phyloP scores from a whole-genome alignment of 2,888 invertebrate genomes.

The Phragmatobia fuliginosa region DNA sequence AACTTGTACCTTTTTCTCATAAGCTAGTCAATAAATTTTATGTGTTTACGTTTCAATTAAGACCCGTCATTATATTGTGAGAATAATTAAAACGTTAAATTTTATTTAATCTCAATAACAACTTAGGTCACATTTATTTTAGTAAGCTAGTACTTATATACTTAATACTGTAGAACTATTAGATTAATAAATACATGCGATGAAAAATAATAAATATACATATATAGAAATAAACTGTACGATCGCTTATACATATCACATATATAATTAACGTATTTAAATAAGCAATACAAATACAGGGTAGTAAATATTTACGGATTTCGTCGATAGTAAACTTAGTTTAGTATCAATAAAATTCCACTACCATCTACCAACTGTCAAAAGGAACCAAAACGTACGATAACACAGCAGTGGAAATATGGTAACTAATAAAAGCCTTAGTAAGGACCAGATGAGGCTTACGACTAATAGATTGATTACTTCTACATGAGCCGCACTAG shows the following conservation, averaged over 20 bases:
- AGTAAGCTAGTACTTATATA: background rate
- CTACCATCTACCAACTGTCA: background rate
- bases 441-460: slow-evolving; percentile 48
- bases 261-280: too few species aligned
- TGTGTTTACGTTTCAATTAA: background rate
- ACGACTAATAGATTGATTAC: slow-evolving; percentile 58
- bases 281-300: too few species aligned
- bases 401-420: slow-evolving; percentile 24
- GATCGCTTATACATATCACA: too few species aligned
- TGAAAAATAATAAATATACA: too few species aligned
- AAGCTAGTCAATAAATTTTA: background rate
- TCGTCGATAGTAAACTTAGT: background rate
- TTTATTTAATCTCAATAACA: background rate
- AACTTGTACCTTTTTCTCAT: background rate
- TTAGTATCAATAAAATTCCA: background rate
- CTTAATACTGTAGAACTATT: too few species aligned
- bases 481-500: slow-evolving; percentile 43
- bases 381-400: background rate
- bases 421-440: slow-evolving; percentile 48
- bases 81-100: background rate
- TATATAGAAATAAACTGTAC: too few species aligned
- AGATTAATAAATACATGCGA: too few species aligned
- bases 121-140: background rate
- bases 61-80: background rate
- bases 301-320: too few species aligned